Base-by-base conservation (phyloP, 1,140 invertebrate species). In the Brachionus calyciflorus region DNA sequence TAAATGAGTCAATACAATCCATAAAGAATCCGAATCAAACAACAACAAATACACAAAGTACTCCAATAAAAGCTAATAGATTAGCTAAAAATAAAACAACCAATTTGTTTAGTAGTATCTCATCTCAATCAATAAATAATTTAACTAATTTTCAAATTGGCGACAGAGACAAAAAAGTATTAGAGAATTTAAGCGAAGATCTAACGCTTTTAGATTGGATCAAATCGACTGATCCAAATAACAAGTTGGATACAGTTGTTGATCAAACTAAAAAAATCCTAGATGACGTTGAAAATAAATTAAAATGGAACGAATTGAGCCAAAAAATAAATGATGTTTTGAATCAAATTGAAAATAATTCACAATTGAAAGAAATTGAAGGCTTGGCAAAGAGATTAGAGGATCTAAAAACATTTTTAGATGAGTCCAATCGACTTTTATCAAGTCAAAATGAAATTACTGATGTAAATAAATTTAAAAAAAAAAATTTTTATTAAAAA, bases 241-340 rank as follows among this genome's bases (percentile, higher is more conserved):
- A 73, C 14, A 53, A 49, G 24, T n/a, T 73, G 24, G 46, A 49
- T 26, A 51, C 14, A 28, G 46, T 73, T 6, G 37, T 73, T 1
- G 46, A 49, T 1, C 46, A 73, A 14, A 55, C 69, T 21, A 73
- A 28, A n/a, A 46, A 73, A 12, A 73, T 73, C 3, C 33, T 55
- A 12, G 69, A 49, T 1, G 51, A 73, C 33, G 40, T 73, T 49
- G 69, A 73, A 33, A 73, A 73, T 30, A 55, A 40, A 40, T 49
- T 51, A 17, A 73, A 49, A 51, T 73, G 69, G 69, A 49, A 55
- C n/a, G 69, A 73, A 28, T 19, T 73, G 14, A 51, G 28, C 19
- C 6, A 19, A 0, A 30, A 55, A 49, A 55, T 73, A 9, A 73
- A 73, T 55, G 37, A 73, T 21, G 14, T 73, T n/a, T 21, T 73